phyloP scores from a whole-genome alignment of 2,888 invertebrate genomes.

The Stenoptilia bipunctidactyla region DNA sequence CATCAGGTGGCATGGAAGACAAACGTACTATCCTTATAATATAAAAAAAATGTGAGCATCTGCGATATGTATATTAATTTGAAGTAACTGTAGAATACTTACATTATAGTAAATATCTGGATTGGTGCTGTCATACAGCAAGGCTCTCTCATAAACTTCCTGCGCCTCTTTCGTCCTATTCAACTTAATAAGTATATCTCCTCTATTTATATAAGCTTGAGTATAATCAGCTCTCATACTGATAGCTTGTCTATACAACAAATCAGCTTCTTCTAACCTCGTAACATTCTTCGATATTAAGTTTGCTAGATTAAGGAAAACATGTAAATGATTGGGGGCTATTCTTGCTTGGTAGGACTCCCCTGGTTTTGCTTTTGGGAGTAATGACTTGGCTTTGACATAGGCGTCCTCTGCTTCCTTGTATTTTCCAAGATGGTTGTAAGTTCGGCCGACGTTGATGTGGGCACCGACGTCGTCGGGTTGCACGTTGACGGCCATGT shows the following conservation, averaged over 20 bases:
- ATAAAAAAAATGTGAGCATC: too few relatives aligned
- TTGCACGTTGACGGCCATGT: slow-evolving; percentile 93
- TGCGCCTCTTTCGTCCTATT: slow-evolving; percentile 95
- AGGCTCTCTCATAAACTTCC: slow-evolving; percentile 92
- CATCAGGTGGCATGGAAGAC: too few relatives aligned
- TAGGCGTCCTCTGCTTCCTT: slow-evolving; percentile 94
- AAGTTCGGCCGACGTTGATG: slow-evolving; percentile 96
- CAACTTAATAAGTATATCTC: slow-evolving; percentile 94
- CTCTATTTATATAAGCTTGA: slow-evolving; percentile 96
- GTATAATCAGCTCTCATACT: slow-evolving; percentile 97
- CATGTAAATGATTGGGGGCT: slow-evolving; percentile 95
- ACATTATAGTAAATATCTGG: slow-evolving; percentile 96
- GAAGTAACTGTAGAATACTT: slow-evolving; percentile 47
- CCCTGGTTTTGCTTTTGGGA: slow-evolving; percentile 93
- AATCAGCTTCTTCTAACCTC: slow-evolving; percentile 93
- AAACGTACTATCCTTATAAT: too few relatives aligned
- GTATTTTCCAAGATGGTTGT: slow-evolving; percentile 84
- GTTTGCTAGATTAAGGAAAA: slow-evolving; percentile 95
- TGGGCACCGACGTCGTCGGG: slow-evolving; percentile 97
- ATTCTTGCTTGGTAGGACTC: slow-evolving; percentile 96
- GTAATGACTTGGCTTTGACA: slow-evolving; percentile 86
- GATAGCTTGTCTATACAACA: slow-evolving; percentile 94
- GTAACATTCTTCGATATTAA: slow-evolving; percentile 93
- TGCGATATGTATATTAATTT: too few relatives aligned
- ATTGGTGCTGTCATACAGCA: slow-evolving; percentile 93